These are phyloP conservation scores for Lampris incognitus DNA, from an alignment of 2,113 vertebrate species.

Conservation along the genomic window DNA sequence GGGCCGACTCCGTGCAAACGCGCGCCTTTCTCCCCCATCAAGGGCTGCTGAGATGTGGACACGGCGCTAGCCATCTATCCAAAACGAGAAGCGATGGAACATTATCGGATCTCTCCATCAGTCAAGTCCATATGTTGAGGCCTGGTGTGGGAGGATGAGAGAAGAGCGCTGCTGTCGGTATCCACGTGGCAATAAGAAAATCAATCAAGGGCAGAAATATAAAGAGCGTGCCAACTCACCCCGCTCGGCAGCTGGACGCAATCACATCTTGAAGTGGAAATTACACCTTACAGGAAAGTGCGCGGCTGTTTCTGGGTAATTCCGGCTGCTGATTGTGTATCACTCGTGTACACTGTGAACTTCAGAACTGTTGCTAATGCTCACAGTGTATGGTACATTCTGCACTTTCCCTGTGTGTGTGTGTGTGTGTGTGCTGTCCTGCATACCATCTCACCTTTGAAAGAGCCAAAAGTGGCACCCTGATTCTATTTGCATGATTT, in stretches of 20 bases:
- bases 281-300: constrained; percentile 66
- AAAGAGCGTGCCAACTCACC: constrained; percentile 69
- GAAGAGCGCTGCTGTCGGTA: constrained; percentile 19
- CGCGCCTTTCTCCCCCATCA: constrained; percentile 3
- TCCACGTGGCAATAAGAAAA: constrained; percentile 45
- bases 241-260: constrained; percentile 66
- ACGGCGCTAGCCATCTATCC: not conserved
- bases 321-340: constrained; percentile 73
- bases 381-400: constrained; percentile 51
- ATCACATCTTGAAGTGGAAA: constrained; percentile 79
- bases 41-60: constrained; percentile 8
- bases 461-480: constrained; percentile 61
- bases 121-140: not conserved
- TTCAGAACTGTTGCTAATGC: constrained; percentile 50
- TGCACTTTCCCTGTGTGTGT: constrained; percentile 41
- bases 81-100: too few species aligned
- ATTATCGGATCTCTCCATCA: too few species aligned
- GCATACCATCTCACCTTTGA: constrained; percentile 41
- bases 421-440: not conserved
- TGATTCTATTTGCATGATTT: constrained; percentile 73
- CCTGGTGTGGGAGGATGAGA: constrained; percentile 15
- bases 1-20: too few species aligned
- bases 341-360: constrained; percentile 54
- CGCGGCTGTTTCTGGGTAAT: constrained; percentile 69
- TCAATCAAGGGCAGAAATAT: constrained; percentile 49